Conservation (phyloP, 2,113 vertebrate species). For the Percina caprodes region DNA sequence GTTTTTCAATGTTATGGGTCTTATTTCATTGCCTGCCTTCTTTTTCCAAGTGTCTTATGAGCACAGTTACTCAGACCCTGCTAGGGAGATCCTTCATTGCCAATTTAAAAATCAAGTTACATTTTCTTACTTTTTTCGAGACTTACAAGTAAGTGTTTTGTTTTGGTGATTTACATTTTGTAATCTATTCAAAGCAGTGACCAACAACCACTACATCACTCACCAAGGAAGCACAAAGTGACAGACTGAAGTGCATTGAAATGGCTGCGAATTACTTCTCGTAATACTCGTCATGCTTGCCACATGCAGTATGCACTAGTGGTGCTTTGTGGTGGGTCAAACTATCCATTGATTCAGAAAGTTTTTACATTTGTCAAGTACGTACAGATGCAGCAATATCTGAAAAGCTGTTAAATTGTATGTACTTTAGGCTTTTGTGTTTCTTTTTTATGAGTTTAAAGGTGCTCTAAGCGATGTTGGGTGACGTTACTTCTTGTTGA, state of each 20-base stretch:
- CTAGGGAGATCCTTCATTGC: not conserved
- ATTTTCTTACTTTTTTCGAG: not conserved
- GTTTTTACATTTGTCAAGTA: not conserved
- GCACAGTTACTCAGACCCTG: not conserved
- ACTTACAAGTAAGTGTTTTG: not conserved
- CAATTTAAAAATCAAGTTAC: not conserved
- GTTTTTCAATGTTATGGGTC: not conserved
- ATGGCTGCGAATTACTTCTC: not conserved
- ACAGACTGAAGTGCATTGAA: not conserved
- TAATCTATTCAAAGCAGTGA: not conserved
- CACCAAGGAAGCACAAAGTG: not conserved
- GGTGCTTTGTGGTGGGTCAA: not conserved
- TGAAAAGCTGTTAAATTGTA: not conserved
- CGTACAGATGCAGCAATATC: not conserved
- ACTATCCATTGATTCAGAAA: slow-evolving; percentile 13
- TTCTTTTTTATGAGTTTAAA: not conserved
- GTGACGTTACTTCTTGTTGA: too few relatives aligned
- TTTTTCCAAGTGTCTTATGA: not conserved
- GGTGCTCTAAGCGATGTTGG: too few relatives aligned
- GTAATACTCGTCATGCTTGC: not conserved
- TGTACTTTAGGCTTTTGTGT: not conserved
- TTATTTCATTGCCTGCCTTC: not conserved
- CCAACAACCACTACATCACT: not conserved
- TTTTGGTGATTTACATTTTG: slow-evolving; percentile 1
- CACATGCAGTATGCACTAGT: not conserved